A percentile compares a stretch with the other conserved stretches of the same genome.
These are phyloP conservation scores for Clostera curtula DNA, from an alignment of 2,888 invertebrate species.

Conservation along the genomic window DNA sequence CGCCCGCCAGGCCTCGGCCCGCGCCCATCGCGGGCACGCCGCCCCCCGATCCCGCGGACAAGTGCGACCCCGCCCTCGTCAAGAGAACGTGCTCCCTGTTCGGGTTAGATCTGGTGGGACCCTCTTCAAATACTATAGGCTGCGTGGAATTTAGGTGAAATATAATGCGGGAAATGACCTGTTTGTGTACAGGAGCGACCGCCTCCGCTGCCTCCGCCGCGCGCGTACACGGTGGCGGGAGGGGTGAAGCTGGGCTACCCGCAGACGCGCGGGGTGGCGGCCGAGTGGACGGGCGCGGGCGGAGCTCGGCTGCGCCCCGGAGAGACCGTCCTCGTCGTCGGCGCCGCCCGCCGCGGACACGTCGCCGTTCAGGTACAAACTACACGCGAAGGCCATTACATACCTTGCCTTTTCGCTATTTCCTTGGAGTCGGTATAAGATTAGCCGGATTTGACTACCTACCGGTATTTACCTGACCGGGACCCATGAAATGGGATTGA, in stretches of 20 bases:
- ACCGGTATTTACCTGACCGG: no score
- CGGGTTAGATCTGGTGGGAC: conserved; percentile 85
- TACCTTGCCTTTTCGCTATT: neutral
- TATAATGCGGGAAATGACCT: no score
- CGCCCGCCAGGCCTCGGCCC: conserved; percentile 85
- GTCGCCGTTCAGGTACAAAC: conserved; percentile 81
- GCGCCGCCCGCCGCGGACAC: conserved; percentile 91
- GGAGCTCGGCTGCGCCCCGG: conserved; percentile 79
- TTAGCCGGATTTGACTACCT: no score
- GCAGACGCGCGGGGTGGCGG: conserved; percentile 92
- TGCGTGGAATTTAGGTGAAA: no score
- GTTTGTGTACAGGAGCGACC: conserved; percentile 94
- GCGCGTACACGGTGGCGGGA: conserved; percentile 92
- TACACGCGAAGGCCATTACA: neutral
- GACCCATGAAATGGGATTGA: no score
- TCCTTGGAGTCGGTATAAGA: no score
- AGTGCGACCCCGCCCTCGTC: conserved; percentile 91
- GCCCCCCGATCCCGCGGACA: conserved; percentile 88
- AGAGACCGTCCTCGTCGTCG: conserved; percentile 90
- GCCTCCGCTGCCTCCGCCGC: conserved; percentile 92
- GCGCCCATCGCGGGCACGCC: conserved; percentile 94
- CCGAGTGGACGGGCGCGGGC: conserved; percentile 81
- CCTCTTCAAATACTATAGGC: no score
- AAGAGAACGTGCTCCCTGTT: conserved; percentile 93
- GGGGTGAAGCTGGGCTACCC: conserved; percentile 95